Conservation (phyloP, 2,797 vertebrate genomes). For the Paratrypauchen microcephalus region DNA sequence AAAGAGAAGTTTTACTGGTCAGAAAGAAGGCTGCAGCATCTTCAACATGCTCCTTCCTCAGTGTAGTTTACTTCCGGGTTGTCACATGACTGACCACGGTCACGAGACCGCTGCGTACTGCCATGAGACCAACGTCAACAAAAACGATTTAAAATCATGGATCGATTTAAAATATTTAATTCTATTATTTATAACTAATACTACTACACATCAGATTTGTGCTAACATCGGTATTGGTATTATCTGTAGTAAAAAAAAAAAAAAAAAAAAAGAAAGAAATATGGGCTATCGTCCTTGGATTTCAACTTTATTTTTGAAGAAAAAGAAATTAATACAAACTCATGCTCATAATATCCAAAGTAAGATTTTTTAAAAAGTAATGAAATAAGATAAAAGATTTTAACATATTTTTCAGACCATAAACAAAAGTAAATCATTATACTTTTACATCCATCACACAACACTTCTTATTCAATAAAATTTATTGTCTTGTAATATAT, state of each 20-base stretch:
- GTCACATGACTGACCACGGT: slow-evolving; percentile 47
- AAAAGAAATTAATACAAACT: slow-evolving; percentile 60
- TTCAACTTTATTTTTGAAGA: slow-evolving; percentile 77
- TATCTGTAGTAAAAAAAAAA: too few species aligned
- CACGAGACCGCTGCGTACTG: slow-evolving; percentile 45
- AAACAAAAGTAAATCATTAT: slow-evolving; percentile 63
- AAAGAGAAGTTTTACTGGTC: slow-evolving; percentile 16
- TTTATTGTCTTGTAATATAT: slow-evolving; percentile 69
- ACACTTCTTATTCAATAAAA: slow-evolving; percentile 64
- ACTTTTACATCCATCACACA: slow-evolving; percentile 51
- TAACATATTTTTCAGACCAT: slow-evolving; percentile 74
- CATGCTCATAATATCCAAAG: slow-evolving; percentile 70
- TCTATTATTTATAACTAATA: too few species aligned
- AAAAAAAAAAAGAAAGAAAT: too few species aligned
- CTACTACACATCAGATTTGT: too few species aligned
- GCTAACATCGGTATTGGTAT: too few species aligned
- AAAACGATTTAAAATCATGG: not conserved
- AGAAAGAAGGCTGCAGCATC: slow-evolving; percentile 24
- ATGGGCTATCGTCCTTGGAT: not conserved
- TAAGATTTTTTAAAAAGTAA: slow-evolving; percentile 58
- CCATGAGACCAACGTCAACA: not conserved
- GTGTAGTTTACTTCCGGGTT: slow-evolving; percentile 56
- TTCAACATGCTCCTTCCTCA: slow-evolving; percentile 6
- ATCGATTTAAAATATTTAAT: too few species aligned
- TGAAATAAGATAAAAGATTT: slow-evolving; percentile 66